Base-by-base conservation (phyloP, 2,888 invertebrate genomes). In the Embidobia sp. region DNA sequence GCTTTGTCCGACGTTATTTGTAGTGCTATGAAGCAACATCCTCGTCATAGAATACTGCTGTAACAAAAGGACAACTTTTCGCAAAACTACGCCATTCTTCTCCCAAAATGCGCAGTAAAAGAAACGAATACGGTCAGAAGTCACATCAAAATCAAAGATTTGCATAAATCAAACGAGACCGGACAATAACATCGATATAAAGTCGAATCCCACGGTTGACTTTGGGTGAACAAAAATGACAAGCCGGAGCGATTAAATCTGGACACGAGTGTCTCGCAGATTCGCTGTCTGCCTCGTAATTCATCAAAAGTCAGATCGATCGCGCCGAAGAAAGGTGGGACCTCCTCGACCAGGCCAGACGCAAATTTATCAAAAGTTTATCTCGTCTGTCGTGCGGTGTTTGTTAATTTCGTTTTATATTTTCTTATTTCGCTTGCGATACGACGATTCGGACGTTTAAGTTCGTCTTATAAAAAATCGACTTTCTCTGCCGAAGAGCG, bases 361-460 rank as follows among this genome's bases (percentile, higher is more conserved):
- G 82, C 84, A 83, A 85, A 87, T 87, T 85, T 83, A 86, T 86
- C 85, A 81, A 81, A 82, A 84, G 85, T 82, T 86, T 86, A 87
- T 87, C 87, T 85, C 79, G 80, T 53, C 81, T 75, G 79, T 73
- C 81, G 69, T 80, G 81, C 81, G 79, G 81, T 79, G 80, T 84
- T 84, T 82, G 83, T 85, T 85, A 84, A 85, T 83, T 85, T 83
- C 81, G 80, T 77, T 82, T 73, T 59, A n/a, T n/a, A n/a, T n/a
- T 73, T 74, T 79, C 77, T 35, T 35, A 35, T 35, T 35, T 35
- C 35, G 29, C 29, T 7, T 29, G 8, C n/a, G 3, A 22, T 22
- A 6, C 31, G 29, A 16, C n/a, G n/a, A n/a, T n/a, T n/a, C n/a
- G n/a, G n/a, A n/a, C n/a, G n/a, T n/a, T n/a, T n/a, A n/a, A n/a